Conservation (phyloP, 2,113 vertebrate genomes). For the Carlito syrichta region DNA sequence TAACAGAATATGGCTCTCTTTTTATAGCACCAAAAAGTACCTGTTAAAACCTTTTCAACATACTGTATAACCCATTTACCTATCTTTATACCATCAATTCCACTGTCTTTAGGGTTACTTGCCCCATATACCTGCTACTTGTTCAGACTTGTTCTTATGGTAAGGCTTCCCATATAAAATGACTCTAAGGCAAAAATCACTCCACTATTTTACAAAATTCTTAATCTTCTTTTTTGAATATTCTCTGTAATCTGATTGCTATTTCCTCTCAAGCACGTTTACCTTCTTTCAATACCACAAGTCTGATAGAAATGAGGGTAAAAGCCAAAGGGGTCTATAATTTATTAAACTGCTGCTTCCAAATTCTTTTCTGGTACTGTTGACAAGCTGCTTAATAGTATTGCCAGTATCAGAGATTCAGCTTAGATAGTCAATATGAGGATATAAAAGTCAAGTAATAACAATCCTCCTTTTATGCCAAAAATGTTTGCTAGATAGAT, state of each 20-base stretch:
- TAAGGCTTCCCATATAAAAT: background rate
- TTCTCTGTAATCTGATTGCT: background rate
- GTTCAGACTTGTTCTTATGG: background rate
- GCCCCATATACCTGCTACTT: background rate
- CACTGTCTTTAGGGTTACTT: background rate
- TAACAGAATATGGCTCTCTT: background rate
- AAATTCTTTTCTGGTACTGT: background rate
- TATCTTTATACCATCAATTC: background rate
- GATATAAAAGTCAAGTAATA: background rate
- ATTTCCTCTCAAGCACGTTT: background rate
- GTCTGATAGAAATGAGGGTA: background rate
- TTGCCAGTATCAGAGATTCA: background rate
- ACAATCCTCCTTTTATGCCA: background rate
- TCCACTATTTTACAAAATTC: background rate
- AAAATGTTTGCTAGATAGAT: background rate
- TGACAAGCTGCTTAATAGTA: background rate
- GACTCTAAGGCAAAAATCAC: slow-evolving; percentile 9
- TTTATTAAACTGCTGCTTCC: background rate
- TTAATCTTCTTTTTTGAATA: slow-evolving; percentile 29
- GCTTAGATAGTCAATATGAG: background rate
- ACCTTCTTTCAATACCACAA: background rate
- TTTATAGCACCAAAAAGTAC: background rate
- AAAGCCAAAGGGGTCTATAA: background rate
- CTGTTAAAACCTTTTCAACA: background rate
- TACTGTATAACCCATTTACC: background rate